Conservation (phyloP, 2,113 vertebrate genomes). For the Natator depressus region DNA sequence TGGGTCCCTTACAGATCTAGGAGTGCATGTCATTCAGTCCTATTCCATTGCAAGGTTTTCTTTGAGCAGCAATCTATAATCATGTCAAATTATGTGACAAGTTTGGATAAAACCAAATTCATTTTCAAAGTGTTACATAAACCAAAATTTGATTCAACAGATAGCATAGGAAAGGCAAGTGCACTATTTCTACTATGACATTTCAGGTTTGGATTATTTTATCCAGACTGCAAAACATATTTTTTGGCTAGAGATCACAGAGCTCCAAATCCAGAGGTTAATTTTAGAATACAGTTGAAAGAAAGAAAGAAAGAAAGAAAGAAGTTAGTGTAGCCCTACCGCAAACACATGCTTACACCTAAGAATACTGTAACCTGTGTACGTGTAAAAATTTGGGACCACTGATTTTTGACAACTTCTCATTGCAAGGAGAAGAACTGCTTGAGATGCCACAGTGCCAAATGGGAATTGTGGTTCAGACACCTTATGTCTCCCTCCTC, state of each 20-base stretch:
- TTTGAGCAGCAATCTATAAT: neutral
- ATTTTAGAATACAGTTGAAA: conserved; percentile 28
- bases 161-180: neutral
- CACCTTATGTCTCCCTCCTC: neutral
- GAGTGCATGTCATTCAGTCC: neutral
- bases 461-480: neutral
- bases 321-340: neutral
- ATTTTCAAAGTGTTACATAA: neutral
- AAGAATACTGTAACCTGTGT: neutral
- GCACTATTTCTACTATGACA: neutral
- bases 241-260: conserved; percentile 28
- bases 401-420: neutral
- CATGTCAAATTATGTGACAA: neutral
- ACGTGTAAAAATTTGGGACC: neutral
- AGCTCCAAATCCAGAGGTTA: neutral
- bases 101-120: neutral
- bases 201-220: conserved; percentile 45
- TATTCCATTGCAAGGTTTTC: neutral
- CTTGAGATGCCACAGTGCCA: neutral
- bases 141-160: neutral
- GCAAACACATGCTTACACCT: neutral
- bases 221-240: neutral
- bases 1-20: neutral
- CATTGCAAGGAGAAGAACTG: neutral
- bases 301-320: neutral